phyloP scores from a whole-genome alignment of 2,113 vertebrate species.

The Sarotherodon lohbergeri region DNA sequence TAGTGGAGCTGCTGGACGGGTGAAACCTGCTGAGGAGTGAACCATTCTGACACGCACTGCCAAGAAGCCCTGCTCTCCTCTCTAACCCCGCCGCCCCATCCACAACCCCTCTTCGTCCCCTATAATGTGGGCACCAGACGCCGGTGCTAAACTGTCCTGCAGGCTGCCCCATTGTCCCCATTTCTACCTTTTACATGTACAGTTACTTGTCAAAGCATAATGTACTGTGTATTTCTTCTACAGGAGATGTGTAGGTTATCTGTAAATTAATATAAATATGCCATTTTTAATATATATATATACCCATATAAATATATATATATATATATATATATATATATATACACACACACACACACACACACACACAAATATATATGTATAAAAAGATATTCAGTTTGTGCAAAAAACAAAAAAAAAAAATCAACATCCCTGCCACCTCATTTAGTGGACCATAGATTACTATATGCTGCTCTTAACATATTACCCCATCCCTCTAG shows the following conservation, averaged over 20 bases:
- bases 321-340: not conserved
- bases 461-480: slow-evolving; percentile 84
- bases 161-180: slow-evolving; percentile 50
- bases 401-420: slow-evolving; percentile 64
- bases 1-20: slow-evolving; percentile 24
- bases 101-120: not conserved
- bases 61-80: slow-evolving; percentile 64
- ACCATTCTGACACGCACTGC: slow-evolving; percentile 68
- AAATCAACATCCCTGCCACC: slow-evolving; percentile 68
- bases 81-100: not conserved
- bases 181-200: slow-evolving; percentile 89
- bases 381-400: slow-evolving; percentile 81
- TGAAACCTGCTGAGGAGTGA: slow-evolving; percentile 27
- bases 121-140: slow-evolving; percentile 49
- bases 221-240: slow-evolving; percentile 90
- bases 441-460: slow-evolving; percentile 78
- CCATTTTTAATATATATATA: slow-evolving; percentile 72
- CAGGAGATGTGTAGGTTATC: slow-evolving; percentile 74
- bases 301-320: slow-evolving; percentile 29
- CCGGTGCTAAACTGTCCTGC: slow-evolving; percentile 67
- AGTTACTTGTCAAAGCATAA: slow-evolving; percentile 83
- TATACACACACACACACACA: no score
- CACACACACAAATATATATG: slow-evolving; percentile 4
- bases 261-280: slow-evolving; percentile 99
- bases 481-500: slow-evolving; percentile 50